A percentile compares a stretch with the other conserved stretches of the same genome.
These are phyloP conservation scores for Thereva unica DNA, from an alignment of 2,888 invertebrate genomes.

Conservation along the genomic window DNA sequence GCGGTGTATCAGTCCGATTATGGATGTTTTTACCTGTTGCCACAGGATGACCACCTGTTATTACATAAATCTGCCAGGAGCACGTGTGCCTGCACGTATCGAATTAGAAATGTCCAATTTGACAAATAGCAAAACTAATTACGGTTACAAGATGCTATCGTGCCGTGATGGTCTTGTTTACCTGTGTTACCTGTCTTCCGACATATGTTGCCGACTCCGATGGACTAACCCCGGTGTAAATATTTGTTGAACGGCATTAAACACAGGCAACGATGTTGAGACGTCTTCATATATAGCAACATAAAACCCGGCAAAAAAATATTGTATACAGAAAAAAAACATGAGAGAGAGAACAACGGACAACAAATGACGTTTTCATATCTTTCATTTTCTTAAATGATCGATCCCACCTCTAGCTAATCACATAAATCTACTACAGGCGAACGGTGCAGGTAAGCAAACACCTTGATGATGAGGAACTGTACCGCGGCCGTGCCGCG, in stretches of 20 bases:
- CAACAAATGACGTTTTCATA: conserved; percentile 14
- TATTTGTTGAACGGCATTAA: conserved; percentile 25
- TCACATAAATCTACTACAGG: conserved; percentile 33
- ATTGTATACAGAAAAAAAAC: not conserved
- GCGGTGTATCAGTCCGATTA: no score
- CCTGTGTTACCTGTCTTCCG: not conserved
- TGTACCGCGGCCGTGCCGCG: conserved; percentile 6
- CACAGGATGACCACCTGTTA: conserved; percentile 15
- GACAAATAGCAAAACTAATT: conserved; percentile 34
- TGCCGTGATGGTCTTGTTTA: not conserved
- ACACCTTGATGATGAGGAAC: conserved; percentile 30
- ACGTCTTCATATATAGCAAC: conserved; percentile 26
- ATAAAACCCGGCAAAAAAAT: not conserved
- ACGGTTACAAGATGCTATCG: conserved; percentile 31
- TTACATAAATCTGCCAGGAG: conserved; percentile 25
- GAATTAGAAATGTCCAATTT: conserved; percentile 8
- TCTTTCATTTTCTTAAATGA: conserved; percentile 35
- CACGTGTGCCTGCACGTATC: not conserved
- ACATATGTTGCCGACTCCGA: conserved; percentile 18
- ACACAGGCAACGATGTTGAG: conserved; percentile 4
- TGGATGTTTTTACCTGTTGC: no score
- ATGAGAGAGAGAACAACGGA: not conserved
- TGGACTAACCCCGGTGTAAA: conserved; percentile 17
- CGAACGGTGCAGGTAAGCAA: conserved; percentile 33
- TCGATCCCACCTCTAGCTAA: conserved; percentile 36